Conservation (phyloP, 2,797 vertebrate genomes). For the Lepilemur ruficaudatus region DNA sequence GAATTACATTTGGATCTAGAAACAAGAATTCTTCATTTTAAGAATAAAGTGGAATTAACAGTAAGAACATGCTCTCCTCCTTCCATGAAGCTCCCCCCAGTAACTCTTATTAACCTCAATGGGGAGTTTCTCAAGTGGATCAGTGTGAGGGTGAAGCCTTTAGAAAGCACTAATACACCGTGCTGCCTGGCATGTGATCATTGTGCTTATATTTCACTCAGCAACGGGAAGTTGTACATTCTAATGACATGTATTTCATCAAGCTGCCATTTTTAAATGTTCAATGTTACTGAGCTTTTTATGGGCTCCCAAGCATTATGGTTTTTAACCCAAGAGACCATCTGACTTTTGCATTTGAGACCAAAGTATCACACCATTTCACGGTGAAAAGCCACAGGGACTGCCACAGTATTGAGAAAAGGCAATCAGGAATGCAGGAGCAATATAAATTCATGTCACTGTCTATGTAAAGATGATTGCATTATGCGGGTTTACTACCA, state of each 20-base stretch:
- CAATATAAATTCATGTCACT: background rate
- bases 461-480: background rate
- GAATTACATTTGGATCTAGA: background rate
- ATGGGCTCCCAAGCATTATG: background rate
- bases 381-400: background rate
- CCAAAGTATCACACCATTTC: background rate
- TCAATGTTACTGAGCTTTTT: conserved; percentile 47
- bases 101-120: background rate
- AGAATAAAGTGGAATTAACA: background rate
- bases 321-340: conserved; percentile 39
- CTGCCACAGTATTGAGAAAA: background rate
- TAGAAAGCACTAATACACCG: background rate
- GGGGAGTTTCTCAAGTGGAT: conserved; percentile 13
- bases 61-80: background rate
- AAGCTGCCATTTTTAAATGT: conserved; percentile 47
- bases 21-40: conserved; percentile 2
- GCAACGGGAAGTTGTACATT: background rate
- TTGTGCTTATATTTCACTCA: background rate
- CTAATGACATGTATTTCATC: background rate
- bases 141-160: background rate
- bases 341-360: background rate
- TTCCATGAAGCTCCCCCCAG: background rate
- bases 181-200: background rate
- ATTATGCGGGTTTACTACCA: background rate
- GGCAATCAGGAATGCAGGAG: background rate